Conservation (phyloP, 2,888 invertebrate genomes). For the Nemoura dubitans region DNA sequence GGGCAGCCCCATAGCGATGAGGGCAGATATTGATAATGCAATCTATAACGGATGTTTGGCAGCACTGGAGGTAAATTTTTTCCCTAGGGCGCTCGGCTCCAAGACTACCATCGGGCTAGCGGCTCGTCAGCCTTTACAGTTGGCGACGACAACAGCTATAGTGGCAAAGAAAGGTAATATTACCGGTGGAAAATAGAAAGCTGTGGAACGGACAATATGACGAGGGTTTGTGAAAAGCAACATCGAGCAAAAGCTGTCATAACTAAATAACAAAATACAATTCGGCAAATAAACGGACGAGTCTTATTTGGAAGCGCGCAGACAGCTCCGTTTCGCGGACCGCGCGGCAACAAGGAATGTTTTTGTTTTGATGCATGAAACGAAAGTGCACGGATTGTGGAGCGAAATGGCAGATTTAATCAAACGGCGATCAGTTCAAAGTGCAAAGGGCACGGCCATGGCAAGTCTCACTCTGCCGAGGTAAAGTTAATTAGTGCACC, state of each 20-base stretch:
- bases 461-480: neutral
- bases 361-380: neutral
- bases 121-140: neutral
- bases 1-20: neutral
- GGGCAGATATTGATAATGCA: neutral
- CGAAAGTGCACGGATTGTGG: neutral
- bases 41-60: neutral
- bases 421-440: neutral
- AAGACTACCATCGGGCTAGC: neutral
- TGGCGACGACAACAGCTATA: neutral
- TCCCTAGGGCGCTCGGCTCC: neutral
- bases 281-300: neutral
- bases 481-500: neutral
- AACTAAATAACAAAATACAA: neutral
- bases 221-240: neutral
- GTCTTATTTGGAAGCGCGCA: neutral
- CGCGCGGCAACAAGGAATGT: neutral
- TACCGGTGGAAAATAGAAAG: neutral
- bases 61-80: neutral
- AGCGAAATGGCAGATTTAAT: neutral
- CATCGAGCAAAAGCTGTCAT: neutral
- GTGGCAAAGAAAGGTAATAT: conserved; percentile 3
- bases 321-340: neutral
- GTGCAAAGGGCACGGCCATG: neutral
- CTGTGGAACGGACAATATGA: neutral